phyloP scores from a whole-genome alignment of 2,113 vertebrate genomes.

The Sterna hirundo region DNA sequence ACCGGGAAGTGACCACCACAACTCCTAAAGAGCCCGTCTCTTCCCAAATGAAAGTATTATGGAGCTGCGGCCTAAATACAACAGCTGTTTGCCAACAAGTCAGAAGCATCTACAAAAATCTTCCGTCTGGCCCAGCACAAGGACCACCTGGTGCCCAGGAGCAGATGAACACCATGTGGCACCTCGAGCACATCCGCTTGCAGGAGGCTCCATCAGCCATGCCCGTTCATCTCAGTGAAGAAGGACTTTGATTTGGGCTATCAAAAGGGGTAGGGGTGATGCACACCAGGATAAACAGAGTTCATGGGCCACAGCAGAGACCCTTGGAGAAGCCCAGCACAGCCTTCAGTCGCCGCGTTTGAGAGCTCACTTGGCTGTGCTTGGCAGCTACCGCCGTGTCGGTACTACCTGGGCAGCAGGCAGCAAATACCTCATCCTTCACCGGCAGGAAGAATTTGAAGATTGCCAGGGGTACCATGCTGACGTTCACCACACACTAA shows the following conservation, averaged over 20 bases:
- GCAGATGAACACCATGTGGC: neutral
- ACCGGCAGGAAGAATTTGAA: neutral
- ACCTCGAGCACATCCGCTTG: neutral
- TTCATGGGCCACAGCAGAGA: neutral
- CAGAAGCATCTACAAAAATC: neutral
- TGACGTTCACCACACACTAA: neutral
- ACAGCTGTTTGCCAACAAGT: neutral
- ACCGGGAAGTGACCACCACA: neutral
- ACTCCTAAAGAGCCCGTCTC: neutral
- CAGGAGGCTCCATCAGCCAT: neutral
- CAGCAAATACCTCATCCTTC: neutral
- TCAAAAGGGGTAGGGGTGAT: neutral
- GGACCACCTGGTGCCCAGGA: neutral
- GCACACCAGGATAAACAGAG: neutral
- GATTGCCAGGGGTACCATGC: too few relatives aligned
- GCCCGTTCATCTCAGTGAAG: neutral
- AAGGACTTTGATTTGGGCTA: neutral
- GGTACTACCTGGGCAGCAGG: too few relatives aligned
- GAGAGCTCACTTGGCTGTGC: neutral
- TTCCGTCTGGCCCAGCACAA: rapidly evolving
- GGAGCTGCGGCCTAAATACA: neutral
- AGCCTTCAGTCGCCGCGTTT: neutral
- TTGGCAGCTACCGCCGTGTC: neutral
- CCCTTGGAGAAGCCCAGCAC: neutral
- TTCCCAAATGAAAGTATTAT: neutral